Evolutionary conservation across 2,888 invertebrate genomes (phyloP).

Genomic region (Phytoseiulus persimilis): DNA sequence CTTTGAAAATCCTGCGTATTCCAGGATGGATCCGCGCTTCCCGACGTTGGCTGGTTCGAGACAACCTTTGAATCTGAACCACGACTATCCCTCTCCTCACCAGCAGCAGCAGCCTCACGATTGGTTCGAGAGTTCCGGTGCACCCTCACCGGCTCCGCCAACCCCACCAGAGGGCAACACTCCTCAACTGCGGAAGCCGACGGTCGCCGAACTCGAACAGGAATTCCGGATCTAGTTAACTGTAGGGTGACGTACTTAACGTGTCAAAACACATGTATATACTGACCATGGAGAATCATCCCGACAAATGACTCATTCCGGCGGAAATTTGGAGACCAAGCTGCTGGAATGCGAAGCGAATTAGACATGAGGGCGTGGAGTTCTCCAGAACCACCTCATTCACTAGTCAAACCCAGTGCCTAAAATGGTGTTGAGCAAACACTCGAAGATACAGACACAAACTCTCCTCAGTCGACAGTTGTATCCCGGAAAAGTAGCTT

Average conservation of each 20-base stretch:
- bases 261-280: not conserved
- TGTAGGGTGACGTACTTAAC: not conserved
- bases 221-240: not conserved
- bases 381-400: not conserved
- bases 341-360: not conserved
- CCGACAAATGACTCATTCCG: not conserved
- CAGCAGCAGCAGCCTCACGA: not conserved
- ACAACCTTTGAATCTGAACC: slow-evolving; percentile 1
- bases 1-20: no score
- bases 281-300: not conserved
- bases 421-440: not conserved
- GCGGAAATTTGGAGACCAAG: not conserved
- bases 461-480: not conserved
- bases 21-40: slow-evolving; percentile 10
- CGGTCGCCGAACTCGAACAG: slow-evolving; percentile 20
- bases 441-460: not conserved
- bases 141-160: slow-evolving; percentile 13
- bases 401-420: slow-evolving; percentile 5
- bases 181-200: slow-evolving; percentile 15
- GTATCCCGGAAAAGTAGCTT: not conserved
- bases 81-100: not conserved
- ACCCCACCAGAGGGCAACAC: slow-evolving; percentile 15
- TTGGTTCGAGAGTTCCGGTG: not conserved
- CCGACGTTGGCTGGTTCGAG: slow-evolving; percentile 7
- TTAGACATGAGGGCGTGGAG: not conserved